Base-by-base conservation (phyloP, 2,113 vertebrate genomes). In the Probosciger aterrimus region DNA sequence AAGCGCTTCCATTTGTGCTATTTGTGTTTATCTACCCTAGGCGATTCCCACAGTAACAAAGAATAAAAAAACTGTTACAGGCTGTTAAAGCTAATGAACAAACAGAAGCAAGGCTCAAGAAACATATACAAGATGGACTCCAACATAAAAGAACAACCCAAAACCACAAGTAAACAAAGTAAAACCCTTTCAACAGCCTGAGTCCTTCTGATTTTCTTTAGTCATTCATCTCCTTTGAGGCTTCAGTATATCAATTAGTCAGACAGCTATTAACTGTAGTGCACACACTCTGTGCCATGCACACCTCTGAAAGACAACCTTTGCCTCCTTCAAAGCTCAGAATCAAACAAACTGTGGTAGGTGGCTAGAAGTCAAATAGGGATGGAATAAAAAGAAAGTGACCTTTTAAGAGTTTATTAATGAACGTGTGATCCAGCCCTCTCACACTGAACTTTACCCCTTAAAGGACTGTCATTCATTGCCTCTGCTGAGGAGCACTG, bases 21-120 rank as follows among this genome's bases (percentile, higher is more conserved):
- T 62, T 80, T 68, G 18, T 70, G 16, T 80, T 94, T 49, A 33
- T 49, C 47, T 78, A 47, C 50, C 41, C 23, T 37, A 52, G 20
- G 52, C 15, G 14, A 87, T 39, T 50, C 50, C 33, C 41, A 74
- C 46, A 63, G 37, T 41, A 77, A 64, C 10, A 49, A 81, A 68
- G 86, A 69, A 5, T 7, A 33, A 39, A 70, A 70, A 82, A 86
- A 39, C 64, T 81, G 41, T 70, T 71, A 41, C 24, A 78, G 53
- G 79, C 50, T 78, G 16, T 86, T 93, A 67, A 28, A 88, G 46
- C 44, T 63, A 63, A 64, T 70, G 43, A 78, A 80, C 67, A 91
- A 85, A 93, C 50, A 95, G 67, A 86, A 95, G n/a, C 20, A 67
- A 78, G 60, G 62, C 71, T 95, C 59, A 59, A 94, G 55, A 70